Conservation (phyloP, 2,888 invertebrate genomes). For the Rotaria macrura region DNA sequence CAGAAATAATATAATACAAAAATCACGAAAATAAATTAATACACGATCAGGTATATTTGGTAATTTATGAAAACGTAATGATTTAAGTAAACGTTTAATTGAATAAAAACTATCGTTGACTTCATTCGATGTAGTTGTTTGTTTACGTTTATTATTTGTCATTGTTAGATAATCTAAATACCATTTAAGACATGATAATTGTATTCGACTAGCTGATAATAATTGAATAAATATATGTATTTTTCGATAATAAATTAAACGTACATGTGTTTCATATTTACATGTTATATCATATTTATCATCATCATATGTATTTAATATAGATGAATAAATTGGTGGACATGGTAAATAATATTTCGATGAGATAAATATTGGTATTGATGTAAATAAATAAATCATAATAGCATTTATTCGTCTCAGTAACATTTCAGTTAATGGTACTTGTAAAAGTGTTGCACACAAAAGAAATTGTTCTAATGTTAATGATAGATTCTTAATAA, state of each 20-base stretch:
- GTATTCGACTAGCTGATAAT: not conserved
- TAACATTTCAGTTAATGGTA: conserved; percentile 9
- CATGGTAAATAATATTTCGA: conserved; percentile 12
- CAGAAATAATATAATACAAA: not conserved
- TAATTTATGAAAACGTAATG: conserved; percentile 21
- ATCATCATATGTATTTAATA: conserved; percentile 17
- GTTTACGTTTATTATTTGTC: conserved; percentile 1
- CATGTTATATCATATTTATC: not conserved
- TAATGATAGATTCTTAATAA: not conserved
- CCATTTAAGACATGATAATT: conserved; percentile 19
- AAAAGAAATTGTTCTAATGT: conserved; percentile 21
- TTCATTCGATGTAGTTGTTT: not conserved
- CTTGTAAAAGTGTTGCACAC: conserved; percentile 9
- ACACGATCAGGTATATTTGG: conserved; percentile 7
- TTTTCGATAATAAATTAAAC: conserved; percentile 3
- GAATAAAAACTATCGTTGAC: not conserved
- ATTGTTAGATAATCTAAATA: conserved; percentile 8
- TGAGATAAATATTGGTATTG: not conserved
- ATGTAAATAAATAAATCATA: conserved; percentile 17
- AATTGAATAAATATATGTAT: not conserved
- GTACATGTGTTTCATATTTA: not conserved
- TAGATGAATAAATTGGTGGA: not conserved
- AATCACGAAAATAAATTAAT: conserved; percentile 8
- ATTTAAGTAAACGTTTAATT: not conserved
- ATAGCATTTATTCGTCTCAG: conserved; percentile 3